phyloP scores from a whole-genome alignment of 2,113 vertebrate genomes.

The Crotalus viridis region DNA sequence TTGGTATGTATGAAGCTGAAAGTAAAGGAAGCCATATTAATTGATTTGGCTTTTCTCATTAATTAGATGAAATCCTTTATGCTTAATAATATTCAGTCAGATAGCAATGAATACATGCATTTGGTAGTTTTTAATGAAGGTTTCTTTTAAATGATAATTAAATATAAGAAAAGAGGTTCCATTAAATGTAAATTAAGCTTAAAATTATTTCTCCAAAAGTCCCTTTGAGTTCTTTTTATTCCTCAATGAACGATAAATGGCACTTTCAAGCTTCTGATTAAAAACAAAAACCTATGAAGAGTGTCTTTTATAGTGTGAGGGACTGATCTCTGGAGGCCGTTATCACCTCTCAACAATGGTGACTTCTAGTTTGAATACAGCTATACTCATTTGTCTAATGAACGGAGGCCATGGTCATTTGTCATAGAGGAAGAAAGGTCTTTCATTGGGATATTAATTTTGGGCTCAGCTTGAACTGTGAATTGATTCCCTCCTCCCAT shows the following conservation, averaged over 20 bases:
- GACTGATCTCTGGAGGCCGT: slow-evolving; percentile 53
- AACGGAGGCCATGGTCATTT: slow-evolving; percentile 44
- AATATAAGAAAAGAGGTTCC: slow-evolving; percentile 30
- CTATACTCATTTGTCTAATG: slow-evolving; percentile 46
- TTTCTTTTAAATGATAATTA: slow-evolving; percentile 40
- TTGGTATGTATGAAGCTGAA: slow-evolving; percentile 13
- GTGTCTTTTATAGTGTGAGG: slow-evolving; percentile 22
- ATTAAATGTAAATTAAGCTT: slow-evolving; percentile 21
- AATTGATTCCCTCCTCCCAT: not conserved
- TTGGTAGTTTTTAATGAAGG: slow-evolving; percentile 30
- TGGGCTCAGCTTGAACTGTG: slow-evolving; percentile 40
- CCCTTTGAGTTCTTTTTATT: not conserved
- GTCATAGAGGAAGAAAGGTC: slow-evolving; percentile 47
- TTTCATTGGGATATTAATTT: slow-evolving; percentile 43
- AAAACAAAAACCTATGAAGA: not conserved
- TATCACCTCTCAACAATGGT: slow-evolving; percentile 47
- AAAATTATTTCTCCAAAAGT: slow-evolving; percentile 13
- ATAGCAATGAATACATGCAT: slow-evolving; percentile 16
- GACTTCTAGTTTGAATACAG: slow-evolving; percentile 59
- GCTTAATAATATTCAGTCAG: slow-evolving; percentile 37
- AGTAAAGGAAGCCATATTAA: slow-evolving; percentile 46
- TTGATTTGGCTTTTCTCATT: slow-evolving; percentile 28
- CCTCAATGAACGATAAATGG: not conserved
- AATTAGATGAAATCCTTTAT: slow-evolving; percentile 16
- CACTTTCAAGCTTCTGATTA: not conserved